phyloP scores from a whole-genome alignment of 2,113 vertebrate species.

The Lophius piscatorius region DNA sequence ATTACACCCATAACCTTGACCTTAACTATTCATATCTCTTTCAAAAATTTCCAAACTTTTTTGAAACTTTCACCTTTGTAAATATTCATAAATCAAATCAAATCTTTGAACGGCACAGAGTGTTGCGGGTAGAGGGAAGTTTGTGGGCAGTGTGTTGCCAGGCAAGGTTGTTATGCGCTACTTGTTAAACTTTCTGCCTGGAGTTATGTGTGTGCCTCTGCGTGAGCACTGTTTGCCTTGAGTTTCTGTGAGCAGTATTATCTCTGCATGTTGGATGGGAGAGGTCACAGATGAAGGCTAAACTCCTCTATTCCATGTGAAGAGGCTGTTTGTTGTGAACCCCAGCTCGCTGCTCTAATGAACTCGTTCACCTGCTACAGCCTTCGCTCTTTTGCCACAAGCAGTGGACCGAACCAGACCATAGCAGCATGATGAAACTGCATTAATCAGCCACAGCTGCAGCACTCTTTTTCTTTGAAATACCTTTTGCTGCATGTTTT shows the following conservation, averaged over 20 bases:
- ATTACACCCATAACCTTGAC: slow-evolving; percentile 47
- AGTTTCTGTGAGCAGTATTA: slow-evolving; percentile 51
- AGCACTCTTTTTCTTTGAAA: slow-evolving; percentile 17
- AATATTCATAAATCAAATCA: slow-evolving; percentile 64
- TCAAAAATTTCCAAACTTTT: slow-evolving; percentile 53
- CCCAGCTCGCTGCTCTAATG: slow-evolving; percentile 60
- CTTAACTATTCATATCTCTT: slow-evolving; percentile 47
- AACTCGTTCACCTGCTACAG: slow-evolving; percentile 68
- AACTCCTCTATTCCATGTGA: slow-evolving; percentile 63
- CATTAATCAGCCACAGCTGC: slow-evolving; percentile 53
- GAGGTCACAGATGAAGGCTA: slow-evolving; percentile 75
- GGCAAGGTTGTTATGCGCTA: slow-evolving; percentile 32
- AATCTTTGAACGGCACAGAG: slow-evolving; percentile 27
- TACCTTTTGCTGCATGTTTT: slow-evolving; percentile 36
- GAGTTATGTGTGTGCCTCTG: slow-evolving; percentile 18
- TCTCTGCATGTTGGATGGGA: slow-evolving; percentile 63
- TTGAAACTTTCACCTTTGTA: slow-evolving; percentile 62
- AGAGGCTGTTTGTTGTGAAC: slow-evolving; percentile 64
- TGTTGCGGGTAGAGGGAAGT: slow-evolving; percentile 16
- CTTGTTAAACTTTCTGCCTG: slow-evolving; percentile 39
- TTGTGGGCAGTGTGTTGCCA: slow-evolving; percentile 33
- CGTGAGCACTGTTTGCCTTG: slow-evolving; percentile 40
- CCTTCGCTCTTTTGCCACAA: slow-evolving; percentile 46
- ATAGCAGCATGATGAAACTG: slow-evolving; percentile 48
- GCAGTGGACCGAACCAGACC: slow-evolving; percentile 47